Conservation (phyloP, 2,797 vertebrate genomes). For the Gymnodraco acuticeps region DNA sequence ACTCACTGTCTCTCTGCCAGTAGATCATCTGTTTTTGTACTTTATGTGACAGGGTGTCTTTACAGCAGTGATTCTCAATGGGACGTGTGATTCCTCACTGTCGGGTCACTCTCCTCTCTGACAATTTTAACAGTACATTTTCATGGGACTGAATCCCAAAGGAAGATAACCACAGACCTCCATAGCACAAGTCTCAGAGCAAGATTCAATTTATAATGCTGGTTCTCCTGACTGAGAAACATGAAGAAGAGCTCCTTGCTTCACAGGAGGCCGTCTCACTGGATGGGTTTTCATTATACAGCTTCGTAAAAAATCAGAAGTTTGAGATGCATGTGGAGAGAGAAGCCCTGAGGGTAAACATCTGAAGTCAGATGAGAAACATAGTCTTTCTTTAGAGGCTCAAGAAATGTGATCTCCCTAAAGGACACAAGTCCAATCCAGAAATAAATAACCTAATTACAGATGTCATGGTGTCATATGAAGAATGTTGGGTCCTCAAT, state of each 20-base stretch:
- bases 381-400: background rate
- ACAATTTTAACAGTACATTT: slow-evolving; percentile 16
- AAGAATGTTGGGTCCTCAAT: background rate
- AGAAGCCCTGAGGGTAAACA: slow-evolving; percentile 16
- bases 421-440: background rate
- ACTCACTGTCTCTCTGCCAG: slow-evolving; percentile 1
- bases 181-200: background rate
- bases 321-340: slow-evolving; percentile 13
- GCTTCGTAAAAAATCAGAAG: slow-evolving; percentile 20
- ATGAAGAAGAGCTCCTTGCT: slow-evolving; percentile 15
- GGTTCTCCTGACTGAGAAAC: slow-evolving; percentile 22
- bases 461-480: background rate
- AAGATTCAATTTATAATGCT: slow-evolving; percentile 17
- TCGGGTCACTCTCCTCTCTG: slow-evolving; percentile 24
- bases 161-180: slow-evolving; percentile 15
- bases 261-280: slow-evolving; percentile 26
- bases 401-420: background rate
- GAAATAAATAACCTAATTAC: background rate
- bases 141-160: slow-evolving; percentile 23
- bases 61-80: slow-evolving; percentile 22
- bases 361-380: slow-evolving; percentile 10
- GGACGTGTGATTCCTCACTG: slow-evolving; percentile 27
- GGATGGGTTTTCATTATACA: slow-evolving; percentile 25
- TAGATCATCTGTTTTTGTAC: slow-evolving; percentile 37
- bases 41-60: slow-evolving; percentile 23